These are phyloP conservation scores for Burhinus bistriatus DNA, from an alignment of 2,113 vertebrate species.

Conservation along the genomic window DNA sequence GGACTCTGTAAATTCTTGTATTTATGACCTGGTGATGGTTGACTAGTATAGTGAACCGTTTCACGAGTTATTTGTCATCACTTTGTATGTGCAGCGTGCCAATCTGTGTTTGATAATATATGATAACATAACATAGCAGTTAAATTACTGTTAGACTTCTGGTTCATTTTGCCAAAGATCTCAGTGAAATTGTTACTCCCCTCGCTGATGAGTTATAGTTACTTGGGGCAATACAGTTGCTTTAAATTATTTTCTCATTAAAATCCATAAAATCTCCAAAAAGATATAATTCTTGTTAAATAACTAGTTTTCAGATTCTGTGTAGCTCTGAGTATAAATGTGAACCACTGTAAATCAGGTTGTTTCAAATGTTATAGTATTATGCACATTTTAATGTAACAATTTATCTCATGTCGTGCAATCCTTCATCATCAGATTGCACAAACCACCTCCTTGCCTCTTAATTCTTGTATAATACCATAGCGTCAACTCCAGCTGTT, in stretches of 20 bases:
- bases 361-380: background rate
- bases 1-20: background rate
- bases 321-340: background rate
- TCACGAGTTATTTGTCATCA: background rate
- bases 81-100: background rate
- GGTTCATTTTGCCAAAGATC: background rate
- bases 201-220: background rate
- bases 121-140: background rate
- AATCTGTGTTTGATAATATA: background rate
- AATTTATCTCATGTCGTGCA: background rate
- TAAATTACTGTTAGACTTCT: background rate
- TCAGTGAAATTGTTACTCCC: background rate
- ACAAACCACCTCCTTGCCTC: background rate
- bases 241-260: background rate
- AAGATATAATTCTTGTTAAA: background rate
- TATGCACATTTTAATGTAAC: background rate
- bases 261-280: background rate
- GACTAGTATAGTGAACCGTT: background rate
- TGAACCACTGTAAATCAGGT: background rate
- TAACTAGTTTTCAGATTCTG: background rate
- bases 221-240: background rate
- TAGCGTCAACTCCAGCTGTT: background rate
- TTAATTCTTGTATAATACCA: background rate
- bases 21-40: background rate
- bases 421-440: background rate